phyloP scores from a whole-genome alignment of 2,888 invertebrate species.

The Orthosia gracilis region DNA sequence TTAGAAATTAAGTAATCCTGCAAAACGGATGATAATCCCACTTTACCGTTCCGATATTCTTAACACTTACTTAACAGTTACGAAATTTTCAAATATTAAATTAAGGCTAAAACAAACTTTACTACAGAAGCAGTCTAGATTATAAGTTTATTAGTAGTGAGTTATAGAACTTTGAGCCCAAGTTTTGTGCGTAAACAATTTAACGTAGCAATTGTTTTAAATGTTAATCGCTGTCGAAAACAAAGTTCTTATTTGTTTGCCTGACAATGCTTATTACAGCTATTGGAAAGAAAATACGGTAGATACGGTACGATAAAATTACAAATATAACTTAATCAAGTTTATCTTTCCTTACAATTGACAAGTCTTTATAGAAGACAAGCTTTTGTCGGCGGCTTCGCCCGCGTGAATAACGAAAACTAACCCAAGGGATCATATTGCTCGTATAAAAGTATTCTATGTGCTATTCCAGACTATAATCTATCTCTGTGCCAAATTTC shows the following conservation, averaged over 20 bases:
- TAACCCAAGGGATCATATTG: no score
- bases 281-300: neutral
- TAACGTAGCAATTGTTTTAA: neutral
- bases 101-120: neutral
- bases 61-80: neutral
- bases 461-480: no score
- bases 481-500: no score
- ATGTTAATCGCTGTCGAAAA: neutral
- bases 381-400: no score
- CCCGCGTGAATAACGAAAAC: no score
- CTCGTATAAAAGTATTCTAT: no score
- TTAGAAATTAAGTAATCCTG: neutral
- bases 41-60: neutral
- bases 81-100: conserved; percentile 2
- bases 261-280: neutral
- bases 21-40: neutral
- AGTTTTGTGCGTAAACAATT: neutral
- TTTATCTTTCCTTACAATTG: no score
- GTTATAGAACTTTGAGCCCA: neutral
- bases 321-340: no score
- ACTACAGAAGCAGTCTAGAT: neutral
- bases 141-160: conserved; percentile 1
- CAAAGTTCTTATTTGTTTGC: conserved; percentile 9
- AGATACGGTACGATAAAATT: no score
- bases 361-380: no score